Percentiles rank a stretch among this genome's conserved stretches.
Conservation (phyloP, 2,888 invertebrate genomes). For the Synanthedon formicaeformis region DNA sequence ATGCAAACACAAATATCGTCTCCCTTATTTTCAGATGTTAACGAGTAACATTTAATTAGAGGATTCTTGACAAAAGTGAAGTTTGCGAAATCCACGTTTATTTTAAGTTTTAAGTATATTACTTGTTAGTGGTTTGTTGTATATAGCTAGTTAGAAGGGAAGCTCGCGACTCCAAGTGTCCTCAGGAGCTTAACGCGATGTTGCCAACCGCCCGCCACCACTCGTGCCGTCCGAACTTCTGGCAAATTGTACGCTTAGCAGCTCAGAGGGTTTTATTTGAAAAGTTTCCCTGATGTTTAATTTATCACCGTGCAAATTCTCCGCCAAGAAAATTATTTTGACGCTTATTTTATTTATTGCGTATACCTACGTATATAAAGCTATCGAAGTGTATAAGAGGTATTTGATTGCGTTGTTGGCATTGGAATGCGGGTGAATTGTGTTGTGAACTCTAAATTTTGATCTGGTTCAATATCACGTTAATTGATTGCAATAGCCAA, state of each 20-base stretch:
- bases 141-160: not conserved
- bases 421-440: no score
- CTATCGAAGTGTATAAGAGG: no score
- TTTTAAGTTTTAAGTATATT: not conserved
- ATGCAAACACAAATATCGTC: not conserved
- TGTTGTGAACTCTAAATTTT: no score
- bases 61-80: not conserved
- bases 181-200: not conserved
- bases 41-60: not conserved
- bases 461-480: no score
- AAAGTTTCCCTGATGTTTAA: slow-evolving; percentile 8
- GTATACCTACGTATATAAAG: not conserved
- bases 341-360: not conserved
- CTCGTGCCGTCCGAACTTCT: not conserved
- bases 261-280: not conserved
- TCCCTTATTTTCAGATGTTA: not conserved
- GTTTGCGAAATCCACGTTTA: not conserved
- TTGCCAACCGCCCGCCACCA: not conserved
- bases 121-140: not conserved
- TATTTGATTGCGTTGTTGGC: no score
- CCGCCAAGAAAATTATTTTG: not conserved
- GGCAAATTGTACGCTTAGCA: not conserved
- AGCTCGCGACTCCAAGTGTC: not conserved
- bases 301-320: slow-evolving; percentile 3
- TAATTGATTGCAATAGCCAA: no score